Evolutionary conservation across 2,888 invertebrate genomes (phyloP), one percentile per base, ranked within the genome.

Genomic region (Pristionchus japonicus): DNA sequence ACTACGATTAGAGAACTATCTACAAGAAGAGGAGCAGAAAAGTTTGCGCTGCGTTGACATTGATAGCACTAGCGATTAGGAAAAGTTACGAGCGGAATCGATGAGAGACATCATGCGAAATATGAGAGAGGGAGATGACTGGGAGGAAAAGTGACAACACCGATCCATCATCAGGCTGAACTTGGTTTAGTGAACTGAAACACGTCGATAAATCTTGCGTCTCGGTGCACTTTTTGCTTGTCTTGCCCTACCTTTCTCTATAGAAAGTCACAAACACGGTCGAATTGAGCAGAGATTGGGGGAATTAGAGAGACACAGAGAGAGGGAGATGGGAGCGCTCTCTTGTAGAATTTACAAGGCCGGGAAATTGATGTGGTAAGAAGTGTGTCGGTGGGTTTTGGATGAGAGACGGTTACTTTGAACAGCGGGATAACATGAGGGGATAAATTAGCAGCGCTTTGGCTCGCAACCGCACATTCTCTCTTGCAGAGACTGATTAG

Each of bases 321-420:
- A 77, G 43, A 34, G 11, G 7, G 31, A 67, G 43, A 47, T 40
- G 40, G 20, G 77, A 77, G 77, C 23, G 43, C 43, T 17, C 70
- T 34, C 70, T 37, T 34, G 77, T 47, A n/a, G 43, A 70, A 77
- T 77, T 77, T 77, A 77, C 77, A 77, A 77, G 77, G 77, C 77
- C 77, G 77, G 17, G 77, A 77, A 77, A 77, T 43, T 77, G 77
- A 43, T n/a, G 52, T 31, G 34, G 74, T 40, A 43, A n/a, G 43
- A 43, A 77, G n/a, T 77, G 43, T 43, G 77, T 43, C 43, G 77
- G n/a, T n/a, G n/a, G 40, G 70, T 64, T 31, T 61, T 20, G 40
- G 43, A 43, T 4, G 74, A 74, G 74, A 43, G 31, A 34, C 15
- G 17, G 17, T 57, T n/a, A n/a, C 57, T 57, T 57, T 57, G 57